Percentiles rank a stretch among this genome's conserved stretches.
phyloP scores from a whole-genome alignment of 2,888 invertebrate genomes.

The Erynnis tages region DNA sequence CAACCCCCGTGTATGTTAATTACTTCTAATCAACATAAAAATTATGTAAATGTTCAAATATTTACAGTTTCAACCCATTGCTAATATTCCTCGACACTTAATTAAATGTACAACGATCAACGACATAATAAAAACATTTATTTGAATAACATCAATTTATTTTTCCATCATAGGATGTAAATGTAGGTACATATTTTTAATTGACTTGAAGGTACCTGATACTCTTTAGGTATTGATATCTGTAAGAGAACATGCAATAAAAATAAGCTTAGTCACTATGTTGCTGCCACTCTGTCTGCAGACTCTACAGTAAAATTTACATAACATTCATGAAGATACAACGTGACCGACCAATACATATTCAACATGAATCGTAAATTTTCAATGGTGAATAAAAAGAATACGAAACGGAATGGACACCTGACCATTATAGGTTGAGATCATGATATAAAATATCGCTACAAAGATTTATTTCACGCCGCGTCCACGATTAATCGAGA shows the following conservation, averaged over 20 bases:
- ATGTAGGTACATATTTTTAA: not conserved
- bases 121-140: too few relatives aligned
- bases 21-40: too few relatives aligned
- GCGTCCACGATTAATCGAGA: constrained; percentile 54
- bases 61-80: too few relatives aligned
- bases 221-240: too few relatives aligned
- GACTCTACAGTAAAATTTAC: constrained; percentile 52
- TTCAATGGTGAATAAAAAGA: constrained; percentile 57
- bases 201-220: too few relatives aligned
- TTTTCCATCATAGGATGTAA: too few relatives aligned
- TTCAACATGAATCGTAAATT: constrained; percentile 61
- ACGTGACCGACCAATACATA: constrained; percentile 60
- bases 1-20: too few relatives aligned
- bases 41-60: too few relatives aligned
- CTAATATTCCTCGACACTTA: too few relatives aligned
- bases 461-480: constrained; percentile 60
- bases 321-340: constrained; percentile 54
- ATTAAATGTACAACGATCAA: too few relatives aligned
- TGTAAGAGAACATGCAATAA: too few relatives aligned
- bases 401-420: constrained; percentile 51
- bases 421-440: constrained; percentile 53
- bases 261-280: constrained; percentile 25
- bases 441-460: constrained; percentile 52
- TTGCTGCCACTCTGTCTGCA: constrained; percentile 74
- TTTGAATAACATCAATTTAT: too few relatives aligned